Conservation (phyloP, 2,888 invertebrate species). For the Tortricodes alternella region DNA sequence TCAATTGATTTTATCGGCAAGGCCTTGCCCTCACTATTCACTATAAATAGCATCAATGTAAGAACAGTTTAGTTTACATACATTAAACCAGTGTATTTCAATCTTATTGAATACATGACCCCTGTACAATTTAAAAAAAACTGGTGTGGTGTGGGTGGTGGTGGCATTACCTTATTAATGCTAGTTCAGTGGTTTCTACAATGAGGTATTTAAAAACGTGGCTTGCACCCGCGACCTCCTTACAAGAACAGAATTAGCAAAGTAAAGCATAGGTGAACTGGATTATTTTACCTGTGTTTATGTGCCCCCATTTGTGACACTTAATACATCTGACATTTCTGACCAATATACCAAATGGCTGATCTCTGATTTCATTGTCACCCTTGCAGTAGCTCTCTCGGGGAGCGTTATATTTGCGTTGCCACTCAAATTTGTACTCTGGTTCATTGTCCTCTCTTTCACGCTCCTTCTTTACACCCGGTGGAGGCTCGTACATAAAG, state of each 20-base stretch:
- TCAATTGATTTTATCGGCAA: no score
- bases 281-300: slow-evolving; percentile 89
- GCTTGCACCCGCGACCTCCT: no score
- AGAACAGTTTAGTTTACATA: no score
- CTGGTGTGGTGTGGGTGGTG: no score
- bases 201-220: no score
- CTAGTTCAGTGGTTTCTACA: no score
- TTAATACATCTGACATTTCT: slow-evolving; percentile 99
- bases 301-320: slow-evolving; percentile 99
- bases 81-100: no score
- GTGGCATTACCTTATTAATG: no score
- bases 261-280: neutral
- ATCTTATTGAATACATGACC: no score
- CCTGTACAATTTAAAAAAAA: no score
- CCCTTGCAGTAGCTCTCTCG: slow-evolving; percentile 99
- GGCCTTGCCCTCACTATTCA: no score
- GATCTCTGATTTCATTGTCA: slow-evolving; percentile 98
- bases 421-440: slow-evolving; percentile 99
- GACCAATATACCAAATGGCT: slow-evolving; percentile 99
- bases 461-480: slow-evolving; percentile 95
- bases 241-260: neutral
- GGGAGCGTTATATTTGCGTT: slow-evolving; percentile 99
- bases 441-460: slow-evolving; percentile 96
- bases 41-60: no score
- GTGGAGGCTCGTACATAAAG: slow-evolving; percentile 99